Base-by-base conservation (phyloP, 2,888 invertebrate genomes). In the Xanthia togata region DNA sequence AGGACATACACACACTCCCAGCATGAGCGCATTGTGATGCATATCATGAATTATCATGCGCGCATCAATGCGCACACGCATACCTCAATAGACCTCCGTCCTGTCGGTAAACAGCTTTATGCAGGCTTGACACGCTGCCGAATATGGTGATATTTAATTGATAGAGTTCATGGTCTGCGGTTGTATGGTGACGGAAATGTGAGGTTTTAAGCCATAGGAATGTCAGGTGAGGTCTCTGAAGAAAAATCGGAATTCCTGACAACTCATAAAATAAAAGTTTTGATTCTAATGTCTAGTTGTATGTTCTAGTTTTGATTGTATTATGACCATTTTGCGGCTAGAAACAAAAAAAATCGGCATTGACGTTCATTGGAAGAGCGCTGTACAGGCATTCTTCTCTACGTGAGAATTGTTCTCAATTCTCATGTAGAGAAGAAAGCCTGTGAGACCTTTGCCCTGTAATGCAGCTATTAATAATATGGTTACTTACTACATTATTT, bases 11-110 rank as follows among this genome's bases (percentile, higher is more conserved):
- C 17, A 53, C 64, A 71, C 68, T 76, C 76, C 67, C 53, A 64
- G 44, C 74, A 65, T 74, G 69, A 68, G 35, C 70, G 17, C 79
- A 86, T 87, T 86, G 81, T 87, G 68, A 86, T 86, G 86, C 86
- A 78, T 67, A 72, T 55, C n/a, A n/a, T n/a, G n/a, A n/a, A n/a
- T n/a, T n/a, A n/a, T n/a, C 82, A 85, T 69, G 73, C 63, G 70
- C 79, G 84, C 83, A 71, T 85, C 83, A 44, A 12, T 83, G 86
- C 76, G 75, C 73, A 63, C 31, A 60, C 76, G 76, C 73, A 83
- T 64, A 71, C 76, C 44, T 85, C 73, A 74, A 78, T 85, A 65
- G 68, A 70, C 63, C 78, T 67, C 63, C 74, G 72, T 86, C 86
- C 88, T 87, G 86, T 76, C 55, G 63, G 57, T 59, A 85, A 72